A percentile compares a stretch with the other conserved stretches of the same genome.
Evolutionary conservation across 1,140 invertebrate species (phyloP).

Genomic region (Acromyrmex echinatior): DNA sequence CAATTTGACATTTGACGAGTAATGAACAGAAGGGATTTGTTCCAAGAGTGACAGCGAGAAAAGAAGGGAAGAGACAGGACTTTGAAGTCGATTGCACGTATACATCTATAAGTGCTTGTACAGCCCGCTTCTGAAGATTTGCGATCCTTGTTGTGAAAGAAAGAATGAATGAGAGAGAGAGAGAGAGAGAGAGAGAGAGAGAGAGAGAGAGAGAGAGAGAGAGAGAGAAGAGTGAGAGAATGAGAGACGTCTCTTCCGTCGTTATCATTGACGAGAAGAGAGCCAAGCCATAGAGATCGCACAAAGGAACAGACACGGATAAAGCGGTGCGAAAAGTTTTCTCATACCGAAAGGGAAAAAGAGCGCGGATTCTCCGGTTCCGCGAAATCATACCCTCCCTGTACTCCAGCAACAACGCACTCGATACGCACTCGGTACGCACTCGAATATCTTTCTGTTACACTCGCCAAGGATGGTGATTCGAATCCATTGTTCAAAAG

Average conservation of each 20-base stretch:
- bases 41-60: neutral
- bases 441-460: constrained; percentile 40
- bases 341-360: constrained; percentile 37
- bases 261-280: constrained; percentile 26
- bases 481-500: constrained; percentile 52
- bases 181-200: too few species aligned
- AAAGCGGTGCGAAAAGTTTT: constrained; percentile 58
- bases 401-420: constrained; percentile 21
- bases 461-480: constrained; percentile 24
- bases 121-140: constrained; percentile 41
- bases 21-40: constrained; percentile 39
- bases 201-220: neutral
- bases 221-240: neutral
- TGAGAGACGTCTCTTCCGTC: constrained; percentile 43
- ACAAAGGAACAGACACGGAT: constrained; percentile 53
- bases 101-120: constrained; percentile 49
- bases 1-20: constrained; percentile 44
- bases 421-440: constrained; percentile 15
- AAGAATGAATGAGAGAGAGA: neutral
- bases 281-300: constrained; percentile 33
- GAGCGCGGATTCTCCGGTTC: neutral
- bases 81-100: constrained; percentile 33
- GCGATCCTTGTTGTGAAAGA: constrained; percentile 32
- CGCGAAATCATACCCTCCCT: constrained; percentile 27
- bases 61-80: neutral